A percentile compares a stretch with the other conserved stretches of the same genome.
phyloP scores from a whole-genome alignment of 2,113 vertebrate genomes.

The Climacteris rufus region DNA sequence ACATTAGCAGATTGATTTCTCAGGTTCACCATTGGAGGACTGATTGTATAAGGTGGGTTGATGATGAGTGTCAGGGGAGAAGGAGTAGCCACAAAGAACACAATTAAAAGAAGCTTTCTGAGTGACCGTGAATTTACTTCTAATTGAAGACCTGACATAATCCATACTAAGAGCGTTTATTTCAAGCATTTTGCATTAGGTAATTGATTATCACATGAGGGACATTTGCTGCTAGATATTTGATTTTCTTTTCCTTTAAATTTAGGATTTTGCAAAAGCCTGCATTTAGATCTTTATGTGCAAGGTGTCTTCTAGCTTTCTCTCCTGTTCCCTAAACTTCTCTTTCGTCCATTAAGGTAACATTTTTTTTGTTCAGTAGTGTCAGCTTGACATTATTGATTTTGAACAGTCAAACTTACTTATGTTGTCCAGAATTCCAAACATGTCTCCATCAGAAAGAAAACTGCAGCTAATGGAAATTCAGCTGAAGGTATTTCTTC shows the following conservation, averaged over 20 bases:
- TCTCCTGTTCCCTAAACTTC: slow-evolving; percentile 46
- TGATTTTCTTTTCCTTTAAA: slow-evolving; percentile 57
- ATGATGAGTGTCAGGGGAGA: slow-evolving; percentile 73
- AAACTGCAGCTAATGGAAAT: slow-evolving; percentile 71
- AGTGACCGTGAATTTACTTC: slow-evolving; percentile 73
- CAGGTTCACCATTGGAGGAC: slow-evolving; percentile 68
- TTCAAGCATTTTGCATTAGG: slow-evolving; percentile 71
- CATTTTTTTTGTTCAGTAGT: slow-evolving; percentile 67
- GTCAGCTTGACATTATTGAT: slow-evolving; percentile 80
- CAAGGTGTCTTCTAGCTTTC: slow-evolving; percentile 14
- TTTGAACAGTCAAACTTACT: slow-evolving; percentile 74
- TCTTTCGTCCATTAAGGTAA: slow-evolving; percentile 67
- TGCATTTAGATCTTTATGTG: slow-evolving; percentile 36
- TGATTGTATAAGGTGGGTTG: slow-evolving; percentile 70
- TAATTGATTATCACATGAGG: slow-evolving; percentile 74
- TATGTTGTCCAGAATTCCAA: slow-evolving; percentile 76
- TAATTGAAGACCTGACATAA: slow-evolving; percentile 81
- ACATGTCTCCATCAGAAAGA: slow-evolving; percentile 71
- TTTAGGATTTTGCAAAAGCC: slow-evolving; percentile 58
- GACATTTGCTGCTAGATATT: slow-evolving; percentile 40
- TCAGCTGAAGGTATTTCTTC: slow-evolving; percentile 54
- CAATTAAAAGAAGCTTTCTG: slow-evolving; percentile 77
- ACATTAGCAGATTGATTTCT: slow-evolving; percentile 87
- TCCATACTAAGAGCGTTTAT: slow-evolving; percentile 77
- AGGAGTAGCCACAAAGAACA: slow-evolving; percentile 72